These are phyloP conservation scores for Rynchops niger DNA, from an alignment of 2,113 vertebrate species.

Conservation along the genomic window DNA sequence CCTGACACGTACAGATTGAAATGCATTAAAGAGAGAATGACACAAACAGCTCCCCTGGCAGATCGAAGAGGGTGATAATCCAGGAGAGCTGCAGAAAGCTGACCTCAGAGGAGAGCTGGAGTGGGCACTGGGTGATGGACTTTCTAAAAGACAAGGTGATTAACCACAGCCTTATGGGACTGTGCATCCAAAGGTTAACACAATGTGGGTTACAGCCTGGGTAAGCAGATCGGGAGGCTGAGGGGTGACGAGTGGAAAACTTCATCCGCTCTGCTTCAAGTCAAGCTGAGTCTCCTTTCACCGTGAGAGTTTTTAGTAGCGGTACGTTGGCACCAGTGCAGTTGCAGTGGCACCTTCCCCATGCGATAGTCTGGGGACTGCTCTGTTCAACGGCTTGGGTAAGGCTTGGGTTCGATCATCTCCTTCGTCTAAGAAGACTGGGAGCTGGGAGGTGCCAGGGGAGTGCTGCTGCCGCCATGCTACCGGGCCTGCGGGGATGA, in stretches of 20 bases:
- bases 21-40: not conserved
- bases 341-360: not conserved
- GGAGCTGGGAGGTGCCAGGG: no score
- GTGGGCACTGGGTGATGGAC: not conserved
- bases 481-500: rapidly evolving
- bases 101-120: not conserved
- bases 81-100: not conserved
- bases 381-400: not conserved
- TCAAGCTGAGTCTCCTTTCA: rapidly evolving
- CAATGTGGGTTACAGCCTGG: not conserved
- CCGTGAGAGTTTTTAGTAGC: not conserved
- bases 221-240: not conserved
- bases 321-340: rapidly evolving
- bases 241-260: not conserved
- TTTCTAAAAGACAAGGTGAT: not conserved
- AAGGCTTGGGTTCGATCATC: not conserved
- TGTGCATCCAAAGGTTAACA: not conserved
- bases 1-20: not conserved
- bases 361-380: not conserved
- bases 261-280: not conserved
- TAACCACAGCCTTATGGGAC: not conserved
- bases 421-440: not conserved
- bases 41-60: not conserved
- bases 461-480: rapidly evolving
- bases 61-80: not conserved